phyloP scores from a whole-genome alignment of 2,797 vertebrate species.

The Allobates femoralis region DNA sequence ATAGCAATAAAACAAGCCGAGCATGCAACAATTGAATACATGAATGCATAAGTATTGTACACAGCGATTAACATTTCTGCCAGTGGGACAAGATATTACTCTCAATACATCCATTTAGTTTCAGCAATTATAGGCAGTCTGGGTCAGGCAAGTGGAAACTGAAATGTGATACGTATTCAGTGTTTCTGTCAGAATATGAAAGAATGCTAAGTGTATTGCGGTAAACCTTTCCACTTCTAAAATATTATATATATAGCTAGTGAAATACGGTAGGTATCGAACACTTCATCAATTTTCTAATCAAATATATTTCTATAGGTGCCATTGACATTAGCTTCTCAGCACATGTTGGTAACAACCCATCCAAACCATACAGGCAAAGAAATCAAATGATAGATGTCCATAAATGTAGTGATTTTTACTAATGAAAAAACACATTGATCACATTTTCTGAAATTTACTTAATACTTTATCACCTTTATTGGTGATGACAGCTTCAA shows the following conservation, averaged over 20 bases:
- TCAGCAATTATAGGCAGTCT: conserved; percentile 1
- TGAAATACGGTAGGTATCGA: too few relatives aligned
- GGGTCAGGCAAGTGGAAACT: conserved; percentile 14
- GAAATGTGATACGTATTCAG: neutral
- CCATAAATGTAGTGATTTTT: too few relatives aligned
- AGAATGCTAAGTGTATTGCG: neutral
- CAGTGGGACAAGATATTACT: conserved; percentile 29
- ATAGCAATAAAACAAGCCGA: conserved; percentile 35
- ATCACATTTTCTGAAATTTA: too few relatives aligned
- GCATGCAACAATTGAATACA: conserved; percentile 16
- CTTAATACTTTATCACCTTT: too few relatives aligned
- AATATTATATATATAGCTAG: neutral
- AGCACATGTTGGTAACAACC: too few relatives aligned
- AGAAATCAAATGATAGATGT: too few relatives aligned
- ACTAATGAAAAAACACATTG: too few relatives aligned
- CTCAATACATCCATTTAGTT: conserved; percentile 8
- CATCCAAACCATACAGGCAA: too few relatives aligned
- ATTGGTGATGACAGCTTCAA: too few relatives aligned
- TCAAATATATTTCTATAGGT: too few relatives aligned
- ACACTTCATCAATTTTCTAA: too few relatives aligned
- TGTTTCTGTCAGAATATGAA: neutral
- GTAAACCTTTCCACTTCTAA: neutral
- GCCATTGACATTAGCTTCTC: too few relatives aligned
- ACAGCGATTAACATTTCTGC: conserved; percentile 34
- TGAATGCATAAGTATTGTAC: conserved; percentile 37